Evolutionary conservation across 2,888 invertebrate species (phyloP).

Genomic region (Ochropleura plecta): DNA sequence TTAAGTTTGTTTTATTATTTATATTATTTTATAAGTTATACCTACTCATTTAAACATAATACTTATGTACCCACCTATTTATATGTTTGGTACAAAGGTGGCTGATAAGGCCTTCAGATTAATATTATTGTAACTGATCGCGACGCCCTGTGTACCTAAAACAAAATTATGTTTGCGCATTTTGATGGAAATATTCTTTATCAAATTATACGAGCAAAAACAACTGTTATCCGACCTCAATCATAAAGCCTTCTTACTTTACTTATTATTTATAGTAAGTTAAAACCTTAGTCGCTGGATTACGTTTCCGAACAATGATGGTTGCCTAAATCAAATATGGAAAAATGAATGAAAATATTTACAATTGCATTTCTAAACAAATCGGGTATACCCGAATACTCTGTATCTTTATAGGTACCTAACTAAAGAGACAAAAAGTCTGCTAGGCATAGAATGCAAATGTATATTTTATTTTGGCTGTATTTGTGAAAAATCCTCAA

Average conservation of each 20-base stretch:
- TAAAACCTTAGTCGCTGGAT: conserved; percentile 30
- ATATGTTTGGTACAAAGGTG: conserved; percentile 21
- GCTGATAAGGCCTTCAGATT: conserved; percentile 44
- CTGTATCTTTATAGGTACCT: no score
- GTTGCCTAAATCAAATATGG: background rate
- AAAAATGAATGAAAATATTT: background rate
- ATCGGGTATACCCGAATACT: background rate
- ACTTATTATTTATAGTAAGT: conserved; percentile 41
- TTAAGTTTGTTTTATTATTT: no score
- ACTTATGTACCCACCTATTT: background rate
- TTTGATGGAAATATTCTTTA: conserved; percentile 57
- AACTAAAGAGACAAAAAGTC: background rate
- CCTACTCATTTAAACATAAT: conserved; percentile 16
- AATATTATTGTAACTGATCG: conserved; percentile 58
- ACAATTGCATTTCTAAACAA: background rate
- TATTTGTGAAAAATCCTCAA: background rate
- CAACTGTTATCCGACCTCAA: conserved; percentile 51
- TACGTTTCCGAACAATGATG: conserved; percentile 3
- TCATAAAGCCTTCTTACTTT: conserved; percentile 43
- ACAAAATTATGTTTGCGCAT: conserved; percentile 63
- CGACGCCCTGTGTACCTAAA: conserved; percentile 49
- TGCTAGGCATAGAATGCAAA: background rate
- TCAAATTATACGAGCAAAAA: conserved; percentile 50
- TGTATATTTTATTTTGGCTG: background rate
- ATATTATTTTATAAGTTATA: background rate